Conservation (phyloP, 2,113 vertebrate species). For the Oncorhynchus clarkii region DNA sequence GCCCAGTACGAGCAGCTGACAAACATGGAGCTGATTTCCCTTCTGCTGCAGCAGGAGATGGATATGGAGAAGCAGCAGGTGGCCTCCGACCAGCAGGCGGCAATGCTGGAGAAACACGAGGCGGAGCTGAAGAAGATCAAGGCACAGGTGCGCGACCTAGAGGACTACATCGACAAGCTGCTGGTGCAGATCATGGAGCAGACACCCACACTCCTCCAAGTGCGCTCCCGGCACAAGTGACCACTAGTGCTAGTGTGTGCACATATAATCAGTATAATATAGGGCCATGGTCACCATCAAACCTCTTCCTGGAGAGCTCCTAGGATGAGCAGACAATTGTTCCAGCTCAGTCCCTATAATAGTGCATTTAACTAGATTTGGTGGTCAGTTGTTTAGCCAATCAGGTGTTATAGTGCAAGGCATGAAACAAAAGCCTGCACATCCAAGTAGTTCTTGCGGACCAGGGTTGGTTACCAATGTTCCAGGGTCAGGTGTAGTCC, state of each 20-base stretch:
- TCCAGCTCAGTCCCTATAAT: too few relatives aligned
- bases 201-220: slow-evolving; percentile 91
- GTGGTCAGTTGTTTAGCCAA: too few relatives aligned
- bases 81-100: slow-evolving; percentile 62
- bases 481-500: slow-evolving; percentile 18
- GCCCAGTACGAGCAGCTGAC: slow-evolving; percentile 89
- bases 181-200: slow-evolving; percentile 96
- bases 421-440: too few relatives aligned
- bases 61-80: slow-evolving; percentile 83
- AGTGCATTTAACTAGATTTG: too few relatives aligned
- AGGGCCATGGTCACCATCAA: neutral
- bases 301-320: neutral
- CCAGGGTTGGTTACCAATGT: slow-evolving; percentile 9
- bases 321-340: neutral
- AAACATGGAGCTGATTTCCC: slow-evolving; percentile 91
- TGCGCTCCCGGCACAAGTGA: slow-evolving; percentile 73
- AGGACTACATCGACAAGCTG: slow-evolving; percentile 96
- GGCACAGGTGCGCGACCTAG: slow-evolving; percentile 86
- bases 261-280: slow-evolving; percentile 10
- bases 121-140: slow-evolving; percentile 85
- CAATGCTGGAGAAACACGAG: slow-evolving; percentile 71
- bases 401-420: too few relatives aligned
- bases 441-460: too few relatives aligned
- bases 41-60: slow-evolving; percentile 86
- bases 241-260: neutral